Evolutionary conservation across 2,888 invertebrate genomes (phyloP), one percentile per base, ranked within the genome.

Genomic region (Phengaris arion): DNA sequence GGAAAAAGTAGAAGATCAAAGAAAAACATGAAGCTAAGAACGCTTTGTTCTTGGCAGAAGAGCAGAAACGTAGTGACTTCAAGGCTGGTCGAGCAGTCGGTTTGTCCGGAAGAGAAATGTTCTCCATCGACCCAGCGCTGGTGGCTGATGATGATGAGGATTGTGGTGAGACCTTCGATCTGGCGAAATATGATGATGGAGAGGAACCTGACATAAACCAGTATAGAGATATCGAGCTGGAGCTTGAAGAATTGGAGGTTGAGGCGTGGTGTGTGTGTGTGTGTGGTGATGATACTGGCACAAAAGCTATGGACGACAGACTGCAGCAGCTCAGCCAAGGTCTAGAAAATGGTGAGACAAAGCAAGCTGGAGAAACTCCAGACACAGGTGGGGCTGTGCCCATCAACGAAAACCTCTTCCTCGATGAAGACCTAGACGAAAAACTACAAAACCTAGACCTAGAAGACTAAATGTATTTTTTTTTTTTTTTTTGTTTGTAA

Each of bases 101-200:
- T n/a, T 95, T 99, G 68, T 99, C 99, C 75, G 99, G 99, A 55
- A 95, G 99, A 81, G 99, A 99, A 94, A 98, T 99, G 98, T 99
- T 99, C 94, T 98, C 98, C 81, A 99, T 99, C 94, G 99, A 99
- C 94, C 99, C 99, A 0, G 98, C 98, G 83, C 94, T 99, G 89
- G 97, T 98, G 13, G 81, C 79, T 10, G 99, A 98, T 69, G 98
- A 97, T 12, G 98, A 97, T 87, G 97, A 97, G 72, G 94, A 92
- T 64, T 94, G 94, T n/a, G 81, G 97, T 86, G 96, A 96, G 85
- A 95, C 96, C 9, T 96, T 97, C 83, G 97, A 97, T 89, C 94
- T 95, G 75, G 95, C 96, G 79, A 94, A 94, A 15, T 96, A 96
- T 82, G 95, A 94, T 35, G 78, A 79, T 12, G 82, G 83, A 0